Conservation (phyloP, 2,113 vertebrate genomes). For the Megatriorchis doriae region DNA sequence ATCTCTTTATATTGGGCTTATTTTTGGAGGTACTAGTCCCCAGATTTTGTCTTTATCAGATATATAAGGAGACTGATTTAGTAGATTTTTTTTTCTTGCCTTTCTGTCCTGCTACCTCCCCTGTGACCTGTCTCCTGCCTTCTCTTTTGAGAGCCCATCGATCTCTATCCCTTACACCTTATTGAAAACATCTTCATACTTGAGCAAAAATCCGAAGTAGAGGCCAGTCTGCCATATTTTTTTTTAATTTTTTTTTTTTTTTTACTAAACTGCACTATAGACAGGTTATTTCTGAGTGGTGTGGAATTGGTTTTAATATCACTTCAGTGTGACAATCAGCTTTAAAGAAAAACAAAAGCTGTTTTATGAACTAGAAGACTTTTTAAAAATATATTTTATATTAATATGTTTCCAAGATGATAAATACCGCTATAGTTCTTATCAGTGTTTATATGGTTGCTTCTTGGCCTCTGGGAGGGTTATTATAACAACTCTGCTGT, state of each 20-base stretch:
- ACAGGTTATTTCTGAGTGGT: background rate
- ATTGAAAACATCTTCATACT: too few species aligned
- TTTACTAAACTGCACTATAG: accelerated
- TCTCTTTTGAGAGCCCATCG: background rate
- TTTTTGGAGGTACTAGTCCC: background rate
- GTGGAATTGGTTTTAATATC: background rate
- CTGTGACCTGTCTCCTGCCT: background rate
- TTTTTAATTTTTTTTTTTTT: background rate
- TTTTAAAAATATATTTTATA: background rate
- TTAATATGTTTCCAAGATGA: background rate
- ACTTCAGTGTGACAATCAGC: background rate
- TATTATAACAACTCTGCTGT: background rate
- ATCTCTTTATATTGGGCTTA: background rate
- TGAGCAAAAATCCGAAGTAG: background rate
- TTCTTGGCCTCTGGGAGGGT: background rate
- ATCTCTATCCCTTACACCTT: background rate
- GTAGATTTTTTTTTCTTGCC: background rate
- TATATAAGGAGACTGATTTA: background rate
- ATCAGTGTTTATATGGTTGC: accelerated
- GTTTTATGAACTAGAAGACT: background rate
- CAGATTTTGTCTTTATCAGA: background rate
- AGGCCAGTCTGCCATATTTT: background rate
- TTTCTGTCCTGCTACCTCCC: background rate
- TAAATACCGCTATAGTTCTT: background rate
- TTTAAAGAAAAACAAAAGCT: background rate